A percentile compares a stretch with the other conserved stretches of the same genome.
These are phyloP conservation scores for Phyto melanocephala DNA, from an alignment of 2,888 invertebrate genomes.

Conservation along the genomic window DNA sequence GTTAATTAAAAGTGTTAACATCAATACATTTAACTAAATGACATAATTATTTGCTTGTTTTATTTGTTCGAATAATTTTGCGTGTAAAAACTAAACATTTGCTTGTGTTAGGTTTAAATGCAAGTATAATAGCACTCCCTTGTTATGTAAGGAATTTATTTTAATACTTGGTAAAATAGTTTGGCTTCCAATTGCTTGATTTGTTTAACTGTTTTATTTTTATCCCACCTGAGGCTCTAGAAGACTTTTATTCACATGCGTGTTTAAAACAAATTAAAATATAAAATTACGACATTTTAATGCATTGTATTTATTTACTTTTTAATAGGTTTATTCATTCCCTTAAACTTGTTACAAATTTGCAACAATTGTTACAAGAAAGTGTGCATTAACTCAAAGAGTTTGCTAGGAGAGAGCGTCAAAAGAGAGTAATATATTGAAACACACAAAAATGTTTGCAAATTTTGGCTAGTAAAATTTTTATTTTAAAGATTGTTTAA, in stretches of 20 bases:
- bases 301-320: too few relatives aligned
- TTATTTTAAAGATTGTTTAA: too few relatives aligned
- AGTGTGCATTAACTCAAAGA: too few relatives aligned
- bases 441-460: too few relatives aligned
- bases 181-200: neutral
- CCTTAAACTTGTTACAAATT: too few relatives aligned
- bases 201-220: neutral
- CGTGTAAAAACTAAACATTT: conserved; percentile 24
- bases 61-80: conserved; percentile 2
- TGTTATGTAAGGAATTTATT: neutral
- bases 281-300: conserved; percentile 47
- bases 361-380: too few relatives aligned
- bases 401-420: too few relatives aligned
- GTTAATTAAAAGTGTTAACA: conserved; percentile 62
- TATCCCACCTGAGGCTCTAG: neutral
- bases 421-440: too few relatives aligned
- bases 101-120: neutral
- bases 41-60: conserved; percentile 34
- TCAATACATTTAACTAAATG: conserved; percentile 61
- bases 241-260: conserved; percentile 36
- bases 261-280: conserved; percentile 57
- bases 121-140: neutral
- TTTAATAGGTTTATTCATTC: too few relatives aligned
- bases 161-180: neutral
- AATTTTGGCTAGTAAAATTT: too few relatives aligned